A percentile compares a stretch with the other conserved stretches of the same genome.
phyloP scores from a whole-genome alignment of 1,140 invertebrate genomes.

The Pteromalus puparum region DNA sequence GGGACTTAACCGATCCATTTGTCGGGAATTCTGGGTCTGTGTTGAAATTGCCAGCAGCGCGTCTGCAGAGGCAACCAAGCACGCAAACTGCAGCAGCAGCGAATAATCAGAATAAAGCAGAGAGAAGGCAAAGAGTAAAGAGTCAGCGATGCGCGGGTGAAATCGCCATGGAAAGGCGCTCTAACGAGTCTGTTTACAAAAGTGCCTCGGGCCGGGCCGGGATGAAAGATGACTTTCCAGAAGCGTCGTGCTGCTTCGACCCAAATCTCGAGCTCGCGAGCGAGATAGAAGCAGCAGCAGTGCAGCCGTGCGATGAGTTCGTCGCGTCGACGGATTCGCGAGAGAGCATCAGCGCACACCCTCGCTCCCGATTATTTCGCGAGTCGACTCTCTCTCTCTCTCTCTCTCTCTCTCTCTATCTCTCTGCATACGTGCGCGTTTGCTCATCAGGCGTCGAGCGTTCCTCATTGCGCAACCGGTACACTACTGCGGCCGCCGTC shows the following conservation, averaged over 20 bases:
- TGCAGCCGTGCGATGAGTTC: slow-evolving; percentile 5
- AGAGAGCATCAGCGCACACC: slow-evolving; percentile 42
- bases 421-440: slow-evolving; percentile 6
- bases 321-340: slow-evolving; percentile 30
- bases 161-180: slow-evolving; percentile 15
- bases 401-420: slow-evolving; percentile 3
- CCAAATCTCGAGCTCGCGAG: slow-evolving; percentile 26
- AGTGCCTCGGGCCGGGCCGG: background rate
- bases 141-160: background rate
- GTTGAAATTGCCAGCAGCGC: too few species aligned
- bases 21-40: too few species aligned
- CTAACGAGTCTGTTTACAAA: slow-evolving; percentile 47
- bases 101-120: slow-evolving; percentile 14
- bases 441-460: background rate
- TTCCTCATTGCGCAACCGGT: slow-evolving; percentile 52
- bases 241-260: slow-evolving; percentile 41
- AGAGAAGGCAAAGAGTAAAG: slow-evolving; percentile 14
- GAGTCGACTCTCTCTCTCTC: background rate
- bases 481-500: background rate
- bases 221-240: slow-evolving; percentile 51
- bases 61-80: too few species aligned
- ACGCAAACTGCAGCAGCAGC: background rate
- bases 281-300: background rate
- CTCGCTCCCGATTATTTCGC: slow-evolving; percentile 44
- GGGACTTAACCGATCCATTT: too few species aligned